Evolutionary conservation across 2,113 vertebrate species (phyloP).

Genomic region (Lepisosteus osseus): DNA sequence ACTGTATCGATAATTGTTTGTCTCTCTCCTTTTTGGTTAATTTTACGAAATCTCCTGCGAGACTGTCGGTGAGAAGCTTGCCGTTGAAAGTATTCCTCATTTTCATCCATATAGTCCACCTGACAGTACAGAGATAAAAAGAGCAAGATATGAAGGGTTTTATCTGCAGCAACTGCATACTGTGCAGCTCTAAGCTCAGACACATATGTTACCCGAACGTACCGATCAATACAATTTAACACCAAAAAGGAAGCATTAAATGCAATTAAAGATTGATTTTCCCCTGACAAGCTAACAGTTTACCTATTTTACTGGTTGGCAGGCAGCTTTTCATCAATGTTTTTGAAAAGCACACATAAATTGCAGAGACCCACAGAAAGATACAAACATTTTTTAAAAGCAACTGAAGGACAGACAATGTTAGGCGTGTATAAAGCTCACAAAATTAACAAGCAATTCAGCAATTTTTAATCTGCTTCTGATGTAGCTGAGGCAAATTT

Average conservation of each 20-base stretch:
- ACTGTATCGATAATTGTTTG: conserved; percentile 98
- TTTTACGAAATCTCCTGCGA: conserved; percentile 93
- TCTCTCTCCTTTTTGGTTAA: conserved; percentile 96
- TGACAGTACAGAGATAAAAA: conserved; percentile 50
- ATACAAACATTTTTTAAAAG: background rate
- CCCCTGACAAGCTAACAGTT: no score
- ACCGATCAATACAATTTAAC: no score
- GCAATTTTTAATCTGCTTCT: background rate
- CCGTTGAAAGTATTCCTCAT: conserved; percentile 98
- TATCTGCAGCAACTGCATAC: no score
- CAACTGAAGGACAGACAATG: no score
- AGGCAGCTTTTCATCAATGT: no score
- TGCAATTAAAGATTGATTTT: no score
- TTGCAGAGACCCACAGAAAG: background rate
- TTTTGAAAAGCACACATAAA: background rate
- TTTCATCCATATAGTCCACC: conserved; percentile 99
- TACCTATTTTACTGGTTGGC: no score
- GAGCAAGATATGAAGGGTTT: conserved; percentile 27
- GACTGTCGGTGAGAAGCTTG: conserved; percentile 96
- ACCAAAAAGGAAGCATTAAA: no score
- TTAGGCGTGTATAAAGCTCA: background rate
- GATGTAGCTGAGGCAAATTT: conserved; percentile 1
- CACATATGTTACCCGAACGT: no score
- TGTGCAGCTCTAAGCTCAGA: no score
- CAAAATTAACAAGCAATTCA: conserved; percentile 4